Evolutionary conservation across 2,113 vertebrate genomes (phyloP), one percentile per base, ranked within the genome.

Genomic region (Calyptomena viridis): DNA sequence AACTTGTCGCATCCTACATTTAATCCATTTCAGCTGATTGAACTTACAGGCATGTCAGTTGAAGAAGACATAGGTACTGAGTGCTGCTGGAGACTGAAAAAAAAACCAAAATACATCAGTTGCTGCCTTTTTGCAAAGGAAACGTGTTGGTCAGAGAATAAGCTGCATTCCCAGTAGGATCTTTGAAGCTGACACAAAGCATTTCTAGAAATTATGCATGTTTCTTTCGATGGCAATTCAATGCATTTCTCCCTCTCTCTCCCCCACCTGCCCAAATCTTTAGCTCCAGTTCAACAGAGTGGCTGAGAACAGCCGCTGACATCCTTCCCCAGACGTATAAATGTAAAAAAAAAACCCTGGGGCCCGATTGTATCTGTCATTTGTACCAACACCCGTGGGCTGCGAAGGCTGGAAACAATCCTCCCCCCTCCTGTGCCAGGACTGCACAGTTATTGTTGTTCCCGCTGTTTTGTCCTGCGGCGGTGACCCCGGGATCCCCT

Each of bases 141-240:
- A 96, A 58, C 1, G 0, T 40, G 64, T 90, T 91, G 72, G 77
- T 74, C 31, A 67, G 80, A 95, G 81, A 87, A 91, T 87, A 83
- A 97, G 85, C 93, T 94, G 84, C 84, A 44, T 89, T 87, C 88
- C 91, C 67, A 91, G 95, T 75, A 95, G 83, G 87, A 96, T 93
- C 92, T 93, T 71, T 94, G 84, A 84, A 78, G 74, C 11, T 93
- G 84, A 96, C 94, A 96, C 93, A 85, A 97, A 93, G 89, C 93
- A 92, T 94, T 94, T 96, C 85, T 92, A 96, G 88, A 73, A 97
- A 96, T 96, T 96, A 96, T 82, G 88, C 93, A 40, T 37, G 52
- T 93, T 88, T 91, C 80, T 82, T 96, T 94, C n/a, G 19, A 67
- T 84, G 49, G 81, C 63, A 76, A 58, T 95, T 94, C 91, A 95